Conservation (phyloP, 2,113 vertebrate genomes). For the Salvelinus fontinalis region DNA sequence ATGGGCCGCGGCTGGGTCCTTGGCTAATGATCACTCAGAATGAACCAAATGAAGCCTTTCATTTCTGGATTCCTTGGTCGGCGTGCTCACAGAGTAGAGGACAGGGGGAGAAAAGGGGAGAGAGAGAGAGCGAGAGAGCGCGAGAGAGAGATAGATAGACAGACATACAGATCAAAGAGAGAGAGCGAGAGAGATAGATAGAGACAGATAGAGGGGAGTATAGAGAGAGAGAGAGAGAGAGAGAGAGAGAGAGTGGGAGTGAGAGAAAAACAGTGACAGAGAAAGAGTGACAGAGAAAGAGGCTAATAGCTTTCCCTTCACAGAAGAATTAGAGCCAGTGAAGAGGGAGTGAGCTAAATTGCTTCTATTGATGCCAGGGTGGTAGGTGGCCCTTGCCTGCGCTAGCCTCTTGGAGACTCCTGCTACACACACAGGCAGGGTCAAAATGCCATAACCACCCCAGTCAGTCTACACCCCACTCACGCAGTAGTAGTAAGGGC, state of each 20-base stretch:
- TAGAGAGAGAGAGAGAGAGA: background rate
- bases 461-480: background rate
- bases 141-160: background rate
- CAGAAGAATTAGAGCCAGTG: background rate
- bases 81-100: background rate
- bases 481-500: background rate
- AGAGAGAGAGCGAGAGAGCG: background rate
- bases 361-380: background rate
- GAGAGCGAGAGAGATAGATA: background rate
- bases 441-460: background rate
- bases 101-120: background rate
- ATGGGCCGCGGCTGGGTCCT: constrained; percentile 47
- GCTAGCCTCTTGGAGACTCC: background rate
- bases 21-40: constrained; percentile 53
- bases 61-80: constrained; percentile 63
- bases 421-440: background rate
- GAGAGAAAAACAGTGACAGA: background rate
- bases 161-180: background rate
- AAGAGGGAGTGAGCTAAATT: constrained; percentile 10
- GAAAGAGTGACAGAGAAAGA: background rate
- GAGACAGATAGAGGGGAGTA: background rate
- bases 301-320: too few species aligned
- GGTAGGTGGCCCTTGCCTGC: background rate
- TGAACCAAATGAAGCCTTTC: constrained; percentile 55
- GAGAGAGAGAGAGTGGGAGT: background rate